Evolutionary conservation across 1,140 invertebrate genomes (phyloP).

Genomic region (Lasaia peninsularis): DNA sequence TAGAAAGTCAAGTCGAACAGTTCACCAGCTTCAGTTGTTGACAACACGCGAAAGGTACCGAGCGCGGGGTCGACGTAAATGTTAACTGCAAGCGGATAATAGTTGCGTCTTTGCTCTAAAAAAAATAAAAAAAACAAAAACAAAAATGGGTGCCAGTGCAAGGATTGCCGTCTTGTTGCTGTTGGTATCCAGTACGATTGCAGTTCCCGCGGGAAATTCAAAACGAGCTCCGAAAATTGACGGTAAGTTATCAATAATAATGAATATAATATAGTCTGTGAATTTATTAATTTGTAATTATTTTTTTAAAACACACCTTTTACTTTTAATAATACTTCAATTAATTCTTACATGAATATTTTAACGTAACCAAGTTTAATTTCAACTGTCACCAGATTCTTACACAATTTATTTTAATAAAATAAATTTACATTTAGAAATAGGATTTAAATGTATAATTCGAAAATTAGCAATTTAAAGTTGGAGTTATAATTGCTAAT

Average conservation of each 20-base stretch:
- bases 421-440: no score
- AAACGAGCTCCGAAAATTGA: constrained; percentile 39
- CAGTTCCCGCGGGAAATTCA: constrained; percentile 49
- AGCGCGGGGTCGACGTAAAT: constrained; percentile 56
- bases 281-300: not conserved
- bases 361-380: no score
- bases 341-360: no score
- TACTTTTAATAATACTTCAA: no score
- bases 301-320: no score
- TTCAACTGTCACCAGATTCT: no score
- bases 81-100: constrained; percentile 61
- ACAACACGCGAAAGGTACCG: constrained; percentile 36
- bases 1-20: constrained; percentile 56
- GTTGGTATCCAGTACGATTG: constrained; percentile 47
- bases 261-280: constrained; percentile 7
- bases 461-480: no score
- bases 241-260: constrained; percentile 35
- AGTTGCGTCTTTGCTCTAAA: constrained; percentile 56
- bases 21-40: constrained; percentile 45
- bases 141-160: constrained; percentile 66
- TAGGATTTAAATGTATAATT: no score
- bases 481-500: no score
- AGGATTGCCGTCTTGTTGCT: constrained; percentile 55
- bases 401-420: no score
- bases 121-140: constrained; percentile 23